Conservation (phyloP, 2,888 invertebrate genomes). For the Branchipolynoe longqiensis region DNA sequence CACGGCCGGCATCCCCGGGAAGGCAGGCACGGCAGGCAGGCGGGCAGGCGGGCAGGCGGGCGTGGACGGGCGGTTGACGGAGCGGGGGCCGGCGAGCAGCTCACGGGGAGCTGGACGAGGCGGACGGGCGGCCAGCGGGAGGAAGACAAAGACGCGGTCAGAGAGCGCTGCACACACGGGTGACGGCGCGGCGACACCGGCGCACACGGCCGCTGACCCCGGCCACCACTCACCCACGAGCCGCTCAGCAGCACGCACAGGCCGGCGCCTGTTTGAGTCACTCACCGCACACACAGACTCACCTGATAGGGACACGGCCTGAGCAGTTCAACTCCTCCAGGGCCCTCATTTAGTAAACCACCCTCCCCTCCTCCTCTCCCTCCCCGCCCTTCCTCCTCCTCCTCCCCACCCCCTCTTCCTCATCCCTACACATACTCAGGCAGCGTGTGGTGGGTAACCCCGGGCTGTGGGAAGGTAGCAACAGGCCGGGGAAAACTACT, state of each 20-base stretch:
- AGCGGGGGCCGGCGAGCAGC: neutral
- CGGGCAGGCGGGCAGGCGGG: neutral
- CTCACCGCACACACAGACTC: too few relatives aligned
- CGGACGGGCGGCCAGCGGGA: neutral
- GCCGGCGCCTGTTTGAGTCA: too few relatives aligned
- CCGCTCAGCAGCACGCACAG: neutral
- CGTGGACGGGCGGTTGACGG: neutral
- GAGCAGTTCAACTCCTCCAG: too few relatives aligned
- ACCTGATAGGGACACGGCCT: too few relatives aligned
- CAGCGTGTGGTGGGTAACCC: too few relatives aligned
- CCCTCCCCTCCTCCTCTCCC: too few relatives aligned
- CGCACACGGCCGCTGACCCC: neutral
- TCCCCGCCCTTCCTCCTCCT: too few relatives aligned
- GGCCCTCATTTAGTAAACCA: too few relatives aligned
- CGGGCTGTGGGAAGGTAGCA: too few relatives aligned
- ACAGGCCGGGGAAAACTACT: too few relatives aligned
- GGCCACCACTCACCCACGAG: neutral
- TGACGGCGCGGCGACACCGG: neutral
- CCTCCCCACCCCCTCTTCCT: too few relatives aligned
- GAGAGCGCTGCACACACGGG: neutral
- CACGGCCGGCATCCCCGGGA: neutral
- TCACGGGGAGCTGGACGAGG: conserved; percentile 1
- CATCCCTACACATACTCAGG: too few relatives aligned
- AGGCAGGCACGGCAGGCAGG: neutral
- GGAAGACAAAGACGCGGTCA: neutral